Evolutionary conservation across 2,113 vertebrate genomes (phyloP).

Genomic region (Mellivora capensis): DNA sequence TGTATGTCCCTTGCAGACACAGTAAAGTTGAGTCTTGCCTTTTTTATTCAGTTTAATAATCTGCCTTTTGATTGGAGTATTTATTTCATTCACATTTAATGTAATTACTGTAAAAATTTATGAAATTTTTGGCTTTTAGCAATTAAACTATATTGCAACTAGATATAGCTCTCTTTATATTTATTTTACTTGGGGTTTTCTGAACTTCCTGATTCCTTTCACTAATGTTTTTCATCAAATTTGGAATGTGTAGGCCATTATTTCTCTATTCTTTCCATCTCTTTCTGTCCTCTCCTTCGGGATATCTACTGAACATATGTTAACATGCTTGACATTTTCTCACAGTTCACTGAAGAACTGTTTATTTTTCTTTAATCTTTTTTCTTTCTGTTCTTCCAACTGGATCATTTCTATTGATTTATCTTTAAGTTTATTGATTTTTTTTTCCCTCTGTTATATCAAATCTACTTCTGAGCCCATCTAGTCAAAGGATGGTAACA

Average conservation of each 20-base stretch:
- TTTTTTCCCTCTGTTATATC: not conserved
- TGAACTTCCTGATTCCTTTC: not conserved
- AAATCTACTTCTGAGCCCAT: not conserved
- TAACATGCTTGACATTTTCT: not conserved
- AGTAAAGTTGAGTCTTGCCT: not conserved
- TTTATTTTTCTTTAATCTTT: not conserved
- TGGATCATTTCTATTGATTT: not conserved
- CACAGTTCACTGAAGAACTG: not conserved
- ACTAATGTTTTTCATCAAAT: not conserved
- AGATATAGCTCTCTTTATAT: not conserved
- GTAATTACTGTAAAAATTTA: not conserved
- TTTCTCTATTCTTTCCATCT: not conserved
- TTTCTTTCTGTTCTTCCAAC: not conserved
- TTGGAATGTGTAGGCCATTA: not conserved
- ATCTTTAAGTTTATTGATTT: not conserved
- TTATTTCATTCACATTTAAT: not conserved
- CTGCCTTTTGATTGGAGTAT: not conserved
- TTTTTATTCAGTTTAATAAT: not conserved
- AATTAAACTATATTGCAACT: not conserved
- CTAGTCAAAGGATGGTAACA: not conserved
- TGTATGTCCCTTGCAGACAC: not conserved
- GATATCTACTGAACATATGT: not conserved
- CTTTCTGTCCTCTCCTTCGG: not conserved
- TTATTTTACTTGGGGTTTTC: not conserved
- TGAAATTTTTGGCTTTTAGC: not conserved